Evolutionary conservation across 2,888 invertebrate genomes (phyloP).

Genomic region (Resseliella maxima): DNA sequence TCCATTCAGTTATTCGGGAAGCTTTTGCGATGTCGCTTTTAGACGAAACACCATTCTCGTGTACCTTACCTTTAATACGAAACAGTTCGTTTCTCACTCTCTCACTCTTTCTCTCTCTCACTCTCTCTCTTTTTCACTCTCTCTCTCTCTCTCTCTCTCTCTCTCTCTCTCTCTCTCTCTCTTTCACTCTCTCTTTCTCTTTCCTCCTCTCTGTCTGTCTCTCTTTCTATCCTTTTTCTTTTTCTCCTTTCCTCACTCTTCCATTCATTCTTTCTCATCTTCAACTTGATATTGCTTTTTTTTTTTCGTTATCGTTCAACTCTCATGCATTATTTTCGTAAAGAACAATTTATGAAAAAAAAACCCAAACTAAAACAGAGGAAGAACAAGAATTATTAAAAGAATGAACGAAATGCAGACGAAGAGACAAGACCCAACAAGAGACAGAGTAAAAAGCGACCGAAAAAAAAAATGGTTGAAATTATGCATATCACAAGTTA

Average conservation of each 20-base stretch:
- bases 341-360: conserved; percentile 5
- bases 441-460: neutral
- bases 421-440: conserved; percentile 2
- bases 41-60: conserved; percentile 6
- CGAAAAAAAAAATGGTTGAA: conserved; percentile 41
- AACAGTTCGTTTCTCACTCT: neutral
- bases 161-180: too few relatives aligned
- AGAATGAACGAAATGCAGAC: conserved; percentile 26
- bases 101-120: too few relatives aligned
- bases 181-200: too few relatives aligned
- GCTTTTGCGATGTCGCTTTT: conserved; percentile 37
- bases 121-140: too few relatives aligned
- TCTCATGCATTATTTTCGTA: conserved; percentile 6
- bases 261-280: too few relatives aligned
- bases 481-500: conserved; percentile 45
- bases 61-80: conserved; percentile 10
- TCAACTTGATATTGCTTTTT: neutral
- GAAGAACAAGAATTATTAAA: conserved; percentile 20
- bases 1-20: neutral
- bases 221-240: too few relatives aligned
- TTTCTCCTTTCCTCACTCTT: too few relatives aligned
- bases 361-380: neutral
- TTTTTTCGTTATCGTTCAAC: neutral
- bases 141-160: neutral
- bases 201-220: neutral